Base-by-base conservation (phyloP, 2,888 invertebrate species). In the Clusia tigrina region DNA sequence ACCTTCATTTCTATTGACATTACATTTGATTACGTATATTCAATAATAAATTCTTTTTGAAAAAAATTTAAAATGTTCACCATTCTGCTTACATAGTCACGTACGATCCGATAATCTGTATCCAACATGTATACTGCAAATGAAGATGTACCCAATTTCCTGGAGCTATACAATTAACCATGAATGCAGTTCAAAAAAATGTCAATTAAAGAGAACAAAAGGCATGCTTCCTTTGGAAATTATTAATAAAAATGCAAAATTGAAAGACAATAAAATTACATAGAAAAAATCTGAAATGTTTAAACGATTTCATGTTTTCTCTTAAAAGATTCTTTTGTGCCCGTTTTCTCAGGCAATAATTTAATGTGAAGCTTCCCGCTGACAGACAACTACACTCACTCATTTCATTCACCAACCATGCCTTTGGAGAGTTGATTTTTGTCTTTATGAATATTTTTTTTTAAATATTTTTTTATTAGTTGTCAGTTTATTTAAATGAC, bases 181-280 rank as follows among this genome's bases (percentile, higher is more conserved):
- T n/a, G n/a, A n/a, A n/a, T n/a, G n/a, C n/a, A n/a, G n/a, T n/a
- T n/a, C n/a, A n/a, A n/a, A n/a, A n/a, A n/a, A n/a, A n/a, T 69
- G 70, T 70, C 69, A 70, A 69, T 70, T 69, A 70, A 69, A 63
- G 63, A 6, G n/a, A 3, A 3, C n/a, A 42, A 42, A 3, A 15
- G 3, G 10, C 15, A n/a, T 32, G 6, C 12, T 32, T 32, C 12
- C 32, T 32, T 32, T 32, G 32, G 32, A 32, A 32, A 32, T 32
- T 32, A 32, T 12, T 9, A 32, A 32, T 9, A 32, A 32, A 32
- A 32, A 32, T 42, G 15, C 42, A 42, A 42, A 42, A 42, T 42
- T 42, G n/a, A 42, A 42, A 42, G 42, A 42, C 42, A 42, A 42
- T 42, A 42, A 42, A 42, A 42, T 42, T 42, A 42, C 42, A 42